These are phyloP conservation scores for Drosophila engyochracea DNA, from an alignment of 2,888 invertebrate species.

Conservation along the genomic window DNA sequence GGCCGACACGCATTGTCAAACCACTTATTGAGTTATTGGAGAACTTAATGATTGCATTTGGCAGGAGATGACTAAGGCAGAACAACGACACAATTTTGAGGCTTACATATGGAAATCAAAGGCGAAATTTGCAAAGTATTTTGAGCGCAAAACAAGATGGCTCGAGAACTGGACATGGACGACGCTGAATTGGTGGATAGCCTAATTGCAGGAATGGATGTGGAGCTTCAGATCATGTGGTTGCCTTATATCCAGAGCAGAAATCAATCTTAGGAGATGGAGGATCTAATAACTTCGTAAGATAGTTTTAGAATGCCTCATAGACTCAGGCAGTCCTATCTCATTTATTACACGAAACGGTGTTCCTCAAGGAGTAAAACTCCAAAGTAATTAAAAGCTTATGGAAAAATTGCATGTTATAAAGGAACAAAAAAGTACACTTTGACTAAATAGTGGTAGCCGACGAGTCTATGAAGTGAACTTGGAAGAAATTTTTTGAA, in stretches of 20 bases:
- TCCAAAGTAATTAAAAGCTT: not conserved
- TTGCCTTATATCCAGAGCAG: not conserved
- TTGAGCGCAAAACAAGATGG: not conserved
- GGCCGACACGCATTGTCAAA: too few species aligned
- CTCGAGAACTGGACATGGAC: too few species aligned
- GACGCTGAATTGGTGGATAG: not conserved
- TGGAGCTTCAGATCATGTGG: not conserved
- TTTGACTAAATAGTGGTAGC: not conserved
- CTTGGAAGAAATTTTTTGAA: not conserved
- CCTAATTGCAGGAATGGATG: not conserved
- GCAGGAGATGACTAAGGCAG: not conserved
- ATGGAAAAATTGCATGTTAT: not conserved
- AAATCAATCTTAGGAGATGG: not conserved
- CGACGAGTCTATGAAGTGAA: not conserved
- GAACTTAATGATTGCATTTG: not conserved
- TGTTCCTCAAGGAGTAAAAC: not conserved
- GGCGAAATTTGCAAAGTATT: not conserved
- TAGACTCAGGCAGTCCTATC: not conserved
- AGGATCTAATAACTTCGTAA: too few species aligned
- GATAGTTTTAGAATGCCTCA: not conserved
- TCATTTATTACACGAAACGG: not conserved
- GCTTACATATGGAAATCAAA: not conserved
- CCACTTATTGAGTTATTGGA: not conserved
- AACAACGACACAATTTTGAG: not conserved
- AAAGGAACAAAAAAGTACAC: not conserved